Base-by-base conservation (phyloP, 2,797 vertebrate species). In the Phoxinus dragarum region DNA sequence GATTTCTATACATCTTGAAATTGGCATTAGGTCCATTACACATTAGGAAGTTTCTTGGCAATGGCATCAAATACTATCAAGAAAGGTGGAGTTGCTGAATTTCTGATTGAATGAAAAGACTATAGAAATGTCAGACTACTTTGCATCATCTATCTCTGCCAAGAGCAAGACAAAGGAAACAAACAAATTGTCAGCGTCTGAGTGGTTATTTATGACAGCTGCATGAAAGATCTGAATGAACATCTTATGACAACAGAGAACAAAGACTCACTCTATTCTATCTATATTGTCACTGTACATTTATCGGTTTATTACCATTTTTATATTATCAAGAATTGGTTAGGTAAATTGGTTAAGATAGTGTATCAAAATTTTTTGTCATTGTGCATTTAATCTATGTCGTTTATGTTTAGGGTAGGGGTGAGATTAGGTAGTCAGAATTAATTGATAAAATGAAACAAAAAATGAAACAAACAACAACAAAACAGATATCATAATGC, bases 241-340 rank as follows among this genome's bases (percentile, higher is more conserved):
- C 74, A 77, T 36, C 31, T 84, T 27, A 76, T 84, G 78, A 84
- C 78, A 84, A 54, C 34, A 66, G 27, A 73, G 61, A 74, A 82
- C 76, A 85, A 82, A 85, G 19, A 31, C 71, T 67, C 8, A 6
- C 64, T 76, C 27, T 36, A 42, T 52, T 34, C 82, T 87, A 14
- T 64, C 12, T 64, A 31, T 64, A 61, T 64, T 64, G 61, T 6
- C 61, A 47, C n/a, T 47, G 8, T n/a, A 19, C 14, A 73, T 17
- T 11, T 31, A 74, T 34, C 44, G 11, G n/a, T 7, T 3, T 0
- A 2, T 17, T 47, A 27, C 6, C 6, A 4, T 47, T 73, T 47
- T 47, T 17, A 73, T 73, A 47, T 73, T 44, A 8, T 31, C 8
- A 31, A 31, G 4, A 73, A 73, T 31, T 73, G 42, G n/a, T 73